phyloP scores from a whole-genome alignment of 2,888 invertebrate species.

The Agrenia bidenticulata region DNA sequence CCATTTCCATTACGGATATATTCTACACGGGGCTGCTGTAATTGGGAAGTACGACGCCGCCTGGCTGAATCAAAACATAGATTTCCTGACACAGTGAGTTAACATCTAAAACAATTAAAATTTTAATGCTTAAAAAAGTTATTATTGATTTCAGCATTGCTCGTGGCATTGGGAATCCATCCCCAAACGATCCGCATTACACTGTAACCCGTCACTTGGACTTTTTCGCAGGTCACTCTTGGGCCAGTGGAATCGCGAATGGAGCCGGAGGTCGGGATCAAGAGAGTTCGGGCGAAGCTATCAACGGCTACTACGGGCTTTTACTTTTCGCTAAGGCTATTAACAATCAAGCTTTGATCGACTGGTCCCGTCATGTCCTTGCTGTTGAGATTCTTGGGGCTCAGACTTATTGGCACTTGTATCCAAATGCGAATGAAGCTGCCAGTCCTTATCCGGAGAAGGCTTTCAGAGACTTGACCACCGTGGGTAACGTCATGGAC shows the following conservation, averaged over 20 bases:
- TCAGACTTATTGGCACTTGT: constrained; percentile 44
- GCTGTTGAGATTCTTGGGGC: constrained; percentile 45
- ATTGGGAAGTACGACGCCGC: constrained; percentile 41
- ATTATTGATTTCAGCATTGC: constrained; percentile 33
- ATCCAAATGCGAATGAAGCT: constrained; percentile 27
- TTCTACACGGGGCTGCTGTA: constrained; percentile 37
- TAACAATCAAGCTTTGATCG: constrained; percentile 44
- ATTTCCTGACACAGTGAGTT: constrained; percentile 40
- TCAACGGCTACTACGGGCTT: constrained; percentile 48
- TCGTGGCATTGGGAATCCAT: constrained; percentile 45
- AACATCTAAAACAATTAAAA: neutral
- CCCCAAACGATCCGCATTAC: constrained; percentile 47
- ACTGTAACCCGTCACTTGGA: constrained; percentile 46
- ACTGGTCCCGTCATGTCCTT: constrained; percentile 39
- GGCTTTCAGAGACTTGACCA: constrained; percentile 34
- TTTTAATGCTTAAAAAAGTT: neutral
- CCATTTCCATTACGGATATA: constrained; percentile 42
- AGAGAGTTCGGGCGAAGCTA: constrained; percentile 44
- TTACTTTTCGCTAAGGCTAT: constrained; percentile 36
- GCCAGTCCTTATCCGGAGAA: constrained; percentile 43
- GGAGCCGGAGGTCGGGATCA: constrained; percentile 46
- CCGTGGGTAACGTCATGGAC: constrained; percentile 47
- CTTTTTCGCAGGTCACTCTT: constrained; percentile 47
- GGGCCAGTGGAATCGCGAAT: constrained; percentile 47
- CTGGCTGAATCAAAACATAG: constrained; percentile 40